phyloP scores from a whole-genome alignment of 2,113 vertebrate genomes.

The Caranx melampygus region DNA sequence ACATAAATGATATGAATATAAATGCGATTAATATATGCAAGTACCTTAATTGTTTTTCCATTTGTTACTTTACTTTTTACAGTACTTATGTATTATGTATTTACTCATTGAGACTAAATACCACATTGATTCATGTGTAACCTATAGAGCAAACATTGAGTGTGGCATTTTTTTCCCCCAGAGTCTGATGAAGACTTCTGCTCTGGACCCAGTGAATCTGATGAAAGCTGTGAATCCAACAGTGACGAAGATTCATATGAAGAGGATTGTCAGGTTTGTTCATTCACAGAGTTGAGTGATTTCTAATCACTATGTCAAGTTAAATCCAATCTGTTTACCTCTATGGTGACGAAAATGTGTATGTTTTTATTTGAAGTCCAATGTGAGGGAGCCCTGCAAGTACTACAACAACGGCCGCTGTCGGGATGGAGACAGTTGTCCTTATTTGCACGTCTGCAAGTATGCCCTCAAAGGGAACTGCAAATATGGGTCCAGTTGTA shows the following conservation, averaged over 20 bases:
- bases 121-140: neutral
- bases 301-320: neutral
- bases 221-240: neutral
- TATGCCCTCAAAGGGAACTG: constrained; percentile 66
- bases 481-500: constrained; percentile 59
- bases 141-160: neutral
- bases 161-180: constrained; percentile 10
- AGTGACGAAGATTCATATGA: constrained; percentile 2
- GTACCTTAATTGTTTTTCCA: too few species aligned
- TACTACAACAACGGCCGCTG: constrained; percentile 76
- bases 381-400: constrained; percentile 45
- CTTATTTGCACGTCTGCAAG: constrained; percentile 72
- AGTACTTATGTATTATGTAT: too few species aligned
- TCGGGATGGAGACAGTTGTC: constrained; percentile 52
- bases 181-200: neutral
- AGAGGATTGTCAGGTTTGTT: constrained; percentile 38
- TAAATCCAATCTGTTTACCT: too few species aligned
- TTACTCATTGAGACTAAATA: too few species aligned
- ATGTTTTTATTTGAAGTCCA: neutral
- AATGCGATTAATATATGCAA: too few species aligned
- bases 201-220: neutral
- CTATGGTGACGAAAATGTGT: neutral
- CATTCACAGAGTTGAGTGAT: too few species aligned
- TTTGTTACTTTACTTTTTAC: too few species aligned
- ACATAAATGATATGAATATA: too few species aligned